Conservation (phyloP, 2,888 invertebrate species). For the Unio pictorum region DNA sequence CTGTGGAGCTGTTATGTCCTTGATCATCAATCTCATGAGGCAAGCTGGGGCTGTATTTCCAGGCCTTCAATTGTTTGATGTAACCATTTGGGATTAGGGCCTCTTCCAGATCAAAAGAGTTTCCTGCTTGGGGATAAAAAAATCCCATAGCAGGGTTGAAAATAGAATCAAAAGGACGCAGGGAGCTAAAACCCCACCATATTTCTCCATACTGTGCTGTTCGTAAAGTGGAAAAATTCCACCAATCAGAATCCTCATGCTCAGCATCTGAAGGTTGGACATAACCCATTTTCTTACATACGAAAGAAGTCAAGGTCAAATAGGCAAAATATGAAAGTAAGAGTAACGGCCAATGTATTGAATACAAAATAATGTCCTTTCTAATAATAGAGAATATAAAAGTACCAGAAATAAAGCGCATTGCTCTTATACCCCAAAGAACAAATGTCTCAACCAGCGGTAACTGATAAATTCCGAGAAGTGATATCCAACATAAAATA, state of each 20-base stretch:
- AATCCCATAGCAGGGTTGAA: constrained; percentile 55
- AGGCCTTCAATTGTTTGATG: constrained; percentile 73
- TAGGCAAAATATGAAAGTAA: constrained; percentile 56
- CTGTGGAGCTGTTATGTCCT: not conserved
- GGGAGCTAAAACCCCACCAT: constrained; percentile 56
- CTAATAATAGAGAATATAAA: constrained; percentile 57
- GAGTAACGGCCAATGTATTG: constrained; percentile 38
- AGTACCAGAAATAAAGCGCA: constrained; percentile 67
- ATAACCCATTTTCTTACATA: constrained; percentile 3
- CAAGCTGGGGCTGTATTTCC: constrained; percentile 62
- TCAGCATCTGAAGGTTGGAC: constrained; percentile 13
- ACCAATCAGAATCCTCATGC: constrained; percentile 64
- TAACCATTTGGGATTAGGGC: constrained; percentile 72
- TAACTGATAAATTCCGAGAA: constrained; percentile 72
- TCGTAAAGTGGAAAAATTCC: constrained; percentile 68
- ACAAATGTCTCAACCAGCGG: constrained; percentile 66
- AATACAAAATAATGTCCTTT: constrained; percentile 58
- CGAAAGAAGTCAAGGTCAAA: constrained; percentile 34
- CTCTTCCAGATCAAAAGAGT: constrained; percentile 57
- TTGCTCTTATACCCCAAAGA: constrained; percentile 60
- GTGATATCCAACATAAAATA: constrained; percentile 71
- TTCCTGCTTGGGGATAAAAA: constrained; percentile 5
- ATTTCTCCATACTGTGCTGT: constrained; percentile 46
- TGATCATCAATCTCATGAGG: not conserved
- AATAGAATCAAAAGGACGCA: constrained; percentile 63